These are phyloP conservation scores for Ptiloglossa arizonensis DNA, from an alignment of 1,140 invertebrate species.

Conservation along the genomic window DNA sequence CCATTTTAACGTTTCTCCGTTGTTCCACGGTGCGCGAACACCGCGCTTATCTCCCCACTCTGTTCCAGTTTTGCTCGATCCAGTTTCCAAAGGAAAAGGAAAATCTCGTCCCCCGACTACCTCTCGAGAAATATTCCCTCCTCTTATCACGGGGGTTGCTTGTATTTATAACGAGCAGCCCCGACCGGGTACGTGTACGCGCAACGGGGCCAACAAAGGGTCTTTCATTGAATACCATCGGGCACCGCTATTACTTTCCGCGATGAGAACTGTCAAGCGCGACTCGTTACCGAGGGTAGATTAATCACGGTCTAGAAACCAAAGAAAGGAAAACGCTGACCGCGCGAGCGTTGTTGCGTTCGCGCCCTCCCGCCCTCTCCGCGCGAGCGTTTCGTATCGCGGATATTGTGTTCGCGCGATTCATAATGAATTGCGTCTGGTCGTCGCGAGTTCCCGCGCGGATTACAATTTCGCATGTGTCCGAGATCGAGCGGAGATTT, in stretches of 20 bases:
- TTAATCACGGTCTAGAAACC: conserved; percentile 61
- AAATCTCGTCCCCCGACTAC: too few species aligned
- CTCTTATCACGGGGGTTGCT: conserved; percentile 14
- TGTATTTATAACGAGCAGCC: conserved; percentile 20
- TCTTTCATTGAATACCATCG: conserved; percentile 64
- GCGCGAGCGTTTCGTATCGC: conserved; percentile 24
- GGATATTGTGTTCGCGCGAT: conserved; percentile 3
- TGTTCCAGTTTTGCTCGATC: too few species aligned
- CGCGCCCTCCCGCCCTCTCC: too few species aligned
- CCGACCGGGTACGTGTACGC: not conserved
- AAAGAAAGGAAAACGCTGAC: conserved; percentile 52
- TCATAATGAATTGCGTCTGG: conserved; percentile 40
- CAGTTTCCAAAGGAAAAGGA: too few species aligned
- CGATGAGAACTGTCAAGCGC: conserved; percentile 64
- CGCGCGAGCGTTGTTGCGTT: not conserved
- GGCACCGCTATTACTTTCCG: conserved; percentile 62
- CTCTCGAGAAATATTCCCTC: conserved; percentile 42
- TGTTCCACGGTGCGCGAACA: not conserved
- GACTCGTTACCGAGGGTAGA: conserved; percentile 61
- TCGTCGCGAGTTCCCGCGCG: not conserved
- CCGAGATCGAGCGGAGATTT: not conserved
- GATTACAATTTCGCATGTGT: conserved; percentile 24
- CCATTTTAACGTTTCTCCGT: conserved; percentile 40
- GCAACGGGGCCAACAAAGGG: conserved; percentile 23
- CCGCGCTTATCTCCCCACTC: not conserved